Evolutionary conservation across 2,888 invertebrate species (phyloP).

Genomic region (Elaeidobius kamerunicus): DNA sequence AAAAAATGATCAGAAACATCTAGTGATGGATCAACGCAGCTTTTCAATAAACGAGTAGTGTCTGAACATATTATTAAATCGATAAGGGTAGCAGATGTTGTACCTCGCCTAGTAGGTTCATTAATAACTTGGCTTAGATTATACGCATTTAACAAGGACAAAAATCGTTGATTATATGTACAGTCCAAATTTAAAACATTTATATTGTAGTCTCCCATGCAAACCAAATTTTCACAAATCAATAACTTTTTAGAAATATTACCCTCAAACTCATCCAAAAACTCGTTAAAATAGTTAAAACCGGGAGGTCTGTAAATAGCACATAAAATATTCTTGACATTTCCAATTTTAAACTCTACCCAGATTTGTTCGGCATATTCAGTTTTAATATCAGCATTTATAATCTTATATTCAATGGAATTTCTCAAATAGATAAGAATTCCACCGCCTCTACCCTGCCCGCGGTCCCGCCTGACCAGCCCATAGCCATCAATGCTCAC

Average conservation of each 20-base stretch:
- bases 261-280: not conserved
- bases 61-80: not conserved
- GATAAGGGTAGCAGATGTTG: not conserved
- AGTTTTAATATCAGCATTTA: too few species aligned
- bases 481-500: not conserved
- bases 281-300: not conserved
- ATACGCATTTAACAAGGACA: not conserved
- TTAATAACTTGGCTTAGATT: not conserved
- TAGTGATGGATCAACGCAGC: not conserved
- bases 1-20: not conserved
- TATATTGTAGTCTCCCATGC: not conserved
- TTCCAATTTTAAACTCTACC: not conserved
- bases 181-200: not conserved
- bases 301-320: not conserved
- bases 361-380: not conserved
- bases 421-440: not conserved
- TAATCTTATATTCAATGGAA: not conserved
- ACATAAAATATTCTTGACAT: not conserved
- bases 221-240: not conserved
- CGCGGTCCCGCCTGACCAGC: not conserved
- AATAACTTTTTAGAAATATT: not conserved
- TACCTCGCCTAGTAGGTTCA: not conserved
- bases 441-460: not conserved
- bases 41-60: not conserved
- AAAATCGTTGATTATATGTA: not conserved